phyloP scores from a whole-genome alignment of 1,140 invertebrate species.

The Nomia melanderi region DNA sequence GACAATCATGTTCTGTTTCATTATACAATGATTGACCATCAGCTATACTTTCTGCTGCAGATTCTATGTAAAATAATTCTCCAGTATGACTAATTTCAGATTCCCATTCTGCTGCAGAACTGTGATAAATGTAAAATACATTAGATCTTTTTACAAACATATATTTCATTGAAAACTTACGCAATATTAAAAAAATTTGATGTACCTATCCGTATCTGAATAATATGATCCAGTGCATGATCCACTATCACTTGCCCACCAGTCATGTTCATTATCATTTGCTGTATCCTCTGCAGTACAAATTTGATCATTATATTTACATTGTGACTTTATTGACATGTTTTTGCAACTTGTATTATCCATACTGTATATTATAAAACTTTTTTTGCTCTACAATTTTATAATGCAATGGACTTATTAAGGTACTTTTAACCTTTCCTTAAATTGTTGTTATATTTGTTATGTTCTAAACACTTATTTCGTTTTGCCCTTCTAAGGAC shows the following conservation, averaged over 20 bases:
- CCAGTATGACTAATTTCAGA: constrained; percentile 82
- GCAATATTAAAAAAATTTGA: constrained; percentile 17
- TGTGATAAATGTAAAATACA: constrained; percentile 62
- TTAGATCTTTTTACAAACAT: constrained; percentile 2
- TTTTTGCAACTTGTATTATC: constrained; percentile 59
- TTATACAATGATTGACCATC: constrained; percentile 54
- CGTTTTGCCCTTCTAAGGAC: background rate
- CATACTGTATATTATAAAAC: constrained; percentile 50
- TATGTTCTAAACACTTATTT: background rate
- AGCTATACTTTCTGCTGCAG: constrained; percentile 69
- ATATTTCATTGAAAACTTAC: constrained; percentile 7
- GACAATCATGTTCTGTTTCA: constrained; percentile 59
- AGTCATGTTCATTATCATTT: constrained; percentile 76
- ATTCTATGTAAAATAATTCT: constrained; percentile 84
- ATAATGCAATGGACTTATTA: constrained; percentile 1
- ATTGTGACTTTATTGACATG: constrained; percentile 49
- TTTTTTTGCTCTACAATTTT: background rate
- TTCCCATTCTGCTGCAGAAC: constrained; percentile 85
- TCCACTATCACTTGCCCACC: constrained; percentile 78
- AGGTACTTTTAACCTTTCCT: background rate
- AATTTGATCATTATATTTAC: constrained; percentile 44
- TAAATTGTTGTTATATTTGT: background rate
- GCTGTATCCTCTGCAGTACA: constrained; percentile 41
- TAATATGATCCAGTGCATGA: constrained; percentile 79
- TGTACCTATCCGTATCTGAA: constrained; percentile 75